Percentiles rank a stretch among this genome's conserved stretches.
Conservation (phyloP, 2,797 vertebrate genomes). For the Anolis apletophallus region DNA sequence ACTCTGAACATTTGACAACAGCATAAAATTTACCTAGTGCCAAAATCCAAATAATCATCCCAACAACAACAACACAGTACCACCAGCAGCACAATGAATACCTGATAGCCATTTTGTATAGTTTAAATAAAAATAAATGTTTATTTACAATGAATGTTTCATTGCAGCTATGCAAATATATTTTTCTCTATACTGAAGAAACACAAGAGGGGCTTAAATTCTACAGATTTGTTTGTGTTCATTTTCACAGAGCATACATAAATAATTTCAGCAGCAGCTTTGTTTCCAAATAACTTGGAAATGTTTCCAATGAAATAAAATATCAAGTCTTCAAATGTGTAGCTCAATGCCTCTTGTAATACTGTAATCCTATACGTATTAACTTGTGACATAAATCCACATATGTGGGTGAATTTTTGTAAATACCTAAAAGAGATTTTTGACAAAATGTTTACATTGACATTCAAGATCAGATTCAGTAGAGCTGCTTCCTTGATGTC, state of each 20-base stretch:
- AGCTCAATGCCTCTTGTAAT: constrained; percentile 78
- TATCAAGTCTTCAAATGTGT: constrained; percentile 74
- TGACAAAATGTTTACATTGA: not conserved
- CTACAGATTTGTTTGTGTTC: constrained; percentile 53
- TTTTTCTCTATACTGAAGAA: constrained; percentile 61
- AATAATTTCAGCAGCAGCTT: constrained; percentile 76
- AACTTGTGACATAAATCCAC: not conserved
- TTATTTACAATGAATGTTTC: constrained; percentile 65
- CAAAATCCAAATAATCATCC: constrained; percentile 59
- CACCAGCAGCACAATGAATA: not conserved
- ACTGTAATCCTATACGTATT: not conserved
- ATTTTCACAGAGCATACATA: constrained; percentile 52
- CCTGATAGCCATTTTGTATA: not conserved
- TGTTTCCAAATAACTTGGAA: constrained; percentile 71
- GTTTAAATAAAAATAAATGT: constrained; percentile 72
- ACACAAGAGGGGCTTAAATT: constrained; percentile 59
- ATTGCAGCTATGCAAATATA: constrained; percentile 54
- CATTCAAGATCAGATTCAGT: not conserved
- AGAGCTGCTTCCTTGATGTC: constrained; percentile 15
- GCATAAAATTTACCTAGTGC: constrained; percentile 83
- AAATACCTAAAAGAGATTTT: not conserved
- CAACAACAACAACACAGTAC: too few relatives aligned
- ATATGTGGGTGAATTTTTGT: not conserved
- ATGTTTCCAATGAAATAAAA: constrained; percentile 72
- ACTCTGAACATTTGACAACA: constrained; percentile 86